phyloP scores from a whole-genome alignment of 2,797 vertebrate genomes.

The Acrossocheilus fasciatus region DNA sequence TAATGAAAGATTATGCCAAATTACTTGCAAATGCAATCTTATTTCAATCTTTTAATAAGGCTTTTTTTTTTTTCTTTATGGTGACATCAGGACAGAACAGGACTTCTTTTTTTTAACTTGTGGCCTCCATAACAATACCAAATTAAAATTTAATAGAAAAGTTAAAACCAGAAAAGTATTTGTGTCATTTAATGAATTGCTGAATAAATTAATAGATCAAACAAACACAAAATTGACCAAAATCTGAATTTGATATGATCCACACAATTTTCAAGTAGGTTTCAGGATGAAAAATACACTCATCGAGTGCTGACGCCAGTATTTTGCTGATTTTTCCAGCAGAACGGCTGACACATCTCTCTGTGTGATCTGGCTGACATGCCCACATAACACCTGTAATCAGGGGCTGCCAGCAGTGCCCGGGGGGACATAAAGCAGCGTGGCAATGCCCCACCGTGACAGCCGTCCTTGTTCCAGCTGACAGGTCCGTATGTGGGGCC shows the following conservation, averaged over 20 bases:
- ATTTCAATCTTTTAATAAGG: neutral
- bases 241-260: neutral
- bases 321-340: slow-evolving; percentile 31
- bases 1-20: too few relatives aligned
- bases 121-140: neutral
- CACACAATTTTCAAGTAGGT: neutral
- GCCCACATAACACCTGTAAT: slow-evolving; percentile 79
- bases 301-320: slow-evolving; percentile 19
- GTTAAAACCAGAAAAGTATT: neutral
- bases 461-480: slow-evolving; percentile 75
- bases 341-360: slow-evolving; percentile 48
- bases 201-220: neutral
- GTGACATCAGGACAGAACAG: too few relatives aligned
- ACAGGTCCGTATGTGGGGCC: slow-evolving; percentile 78
- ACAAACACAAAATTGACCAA: neutral
- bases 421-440: slow-evolving; percentile 76
- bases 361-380: slow-evolving; percentile 63
- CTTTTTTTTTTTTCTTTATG: too few relatives aligned
- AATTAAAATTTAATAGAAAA: neutral
- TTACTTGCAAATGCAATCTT: neutral
- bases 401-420: slow-evolving; percentile 75
- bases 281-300: neutral
- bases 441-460: slow-evolving; percentile 68
- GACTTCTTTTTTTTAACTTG: neutral
- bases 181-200: too few relatives aligned